Conservation (phyloP, 1,140 invertebrate species). For the Tribolium madens region DNA sequence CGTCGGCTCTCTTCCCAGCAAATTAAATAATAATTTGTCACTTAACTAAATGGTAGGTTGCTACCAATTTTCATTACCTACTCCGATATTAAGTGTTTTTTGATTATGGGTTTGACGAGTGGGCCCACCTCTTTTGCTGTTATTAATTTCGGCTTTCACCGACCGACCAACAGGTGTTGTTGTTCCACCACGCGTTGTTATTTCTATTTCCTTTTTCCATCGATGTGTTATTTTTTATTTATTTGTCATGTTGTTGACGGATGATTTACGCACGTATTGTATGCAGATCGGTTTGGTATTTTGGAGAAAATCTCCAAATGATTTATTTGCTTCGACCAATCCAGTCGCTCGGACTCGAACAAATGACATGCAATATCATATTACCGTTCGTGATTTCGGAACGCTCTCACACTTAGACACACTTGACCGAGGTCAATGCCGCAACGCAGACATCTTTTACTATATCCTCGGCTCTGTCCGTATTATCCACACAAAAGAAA, state of each 20-base stretch:
- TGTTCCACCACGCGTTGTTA: not conserved
- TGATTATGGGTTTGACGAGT: constrained; percentile 40
- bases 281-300: not conserved
- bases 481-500: not conserved
- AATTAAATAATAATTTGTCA: constrained; percentile 40
- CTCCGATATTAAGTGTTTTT: constrained; percentile 40
- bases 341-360: no score
- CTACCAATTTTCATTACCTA: constrained; percentile 44
- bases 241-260: not conserved
- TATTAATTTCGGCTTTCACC: constrained; percentile 30
- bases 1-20: constrained; percentile 21
- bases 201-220: no score
- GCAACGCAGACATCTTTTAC: not conserved
- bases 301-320: not conserved
- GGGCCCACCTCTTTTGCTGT: constrained; percentile 31
- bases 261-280: not conserved
- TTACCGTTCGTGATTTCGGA: constrained; percentile 24
- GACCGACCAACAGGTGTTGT: not conserved
- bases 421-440: constrained; percentile 21
- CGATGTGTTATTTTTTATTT: not conserved
- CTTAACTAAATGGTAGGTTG: constrained; percentile 32
- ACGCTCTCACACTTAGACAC: constrained; percentile 34
- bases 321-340: not conserved
- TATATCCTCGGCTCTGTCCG: not conserved
- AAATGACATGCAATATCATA: constrained; percentile 35